Evolutionary conservation across 2,888 invertebrate genomes (phyloP).

Genomic region (Candidula unifasciata): DNA sequence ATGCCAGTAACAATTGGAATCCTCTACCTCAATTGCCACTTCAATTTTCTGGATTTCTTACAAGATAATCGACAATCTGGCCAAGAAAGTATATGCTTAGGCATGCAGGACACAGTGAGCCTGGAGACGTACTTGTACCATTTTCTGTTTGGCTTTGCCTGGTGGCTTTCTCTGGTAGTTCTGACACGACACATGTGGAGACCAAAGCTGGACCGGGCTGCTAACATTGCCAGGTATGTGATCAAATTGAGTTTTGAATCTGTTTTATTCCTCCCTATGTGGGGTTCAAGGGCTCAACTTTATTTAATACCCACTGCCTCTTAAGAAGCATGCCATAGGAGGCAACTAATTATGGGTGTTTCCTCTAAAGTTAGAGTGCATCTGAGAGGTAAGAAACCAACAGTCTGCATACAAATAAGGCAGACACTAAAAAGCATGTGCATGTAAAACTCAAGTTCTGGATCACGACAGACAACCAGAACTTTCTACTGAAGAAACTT

Average conservation of each 20-base stretch:
- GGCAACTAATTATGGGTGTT: no score
- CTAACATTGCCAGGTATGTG: slow-evolving; percentile 67
- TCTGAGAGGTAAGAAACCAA: no score
- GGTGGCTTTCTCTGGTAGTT: slow-evolving; percentile 71
- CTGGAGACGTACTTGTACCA: neutral
- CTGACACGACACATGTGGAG: slow-evolving; percentile 72
- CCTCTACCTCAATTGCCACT: slow-evolving; percentile 4
- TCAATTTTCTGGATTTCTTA: neutral
- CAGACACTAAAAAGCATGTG: no score
- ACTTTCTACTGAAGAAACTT: no score
- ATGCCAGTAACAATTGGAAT: slow-evolving; percentile 66
- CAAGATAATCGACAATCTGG: neutral
- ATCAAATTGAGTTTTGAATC: neutral
- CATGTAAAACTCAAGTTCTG: no score
- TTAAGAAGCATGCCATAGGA: no score
- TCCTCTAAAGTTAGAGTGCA: no score
- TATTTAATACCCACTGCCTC: no score
- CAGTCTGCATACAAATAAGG: no score
- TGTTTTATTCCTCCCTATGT: no score
- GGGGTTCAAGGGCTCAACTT: no score
- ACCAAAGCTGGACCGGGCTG: slow-evolving; percentile 68
- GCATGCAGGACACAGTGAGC: neutral
- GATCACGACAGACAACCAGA: no score
- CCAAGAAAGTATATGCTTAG: neutral
- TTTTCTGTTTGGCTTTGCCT: slow-evolving; percentile 53